phyloP scores from a whole-genome alignment of 2,888 invertebrate species.

The Prostheceraeus crozeri region DNA sequence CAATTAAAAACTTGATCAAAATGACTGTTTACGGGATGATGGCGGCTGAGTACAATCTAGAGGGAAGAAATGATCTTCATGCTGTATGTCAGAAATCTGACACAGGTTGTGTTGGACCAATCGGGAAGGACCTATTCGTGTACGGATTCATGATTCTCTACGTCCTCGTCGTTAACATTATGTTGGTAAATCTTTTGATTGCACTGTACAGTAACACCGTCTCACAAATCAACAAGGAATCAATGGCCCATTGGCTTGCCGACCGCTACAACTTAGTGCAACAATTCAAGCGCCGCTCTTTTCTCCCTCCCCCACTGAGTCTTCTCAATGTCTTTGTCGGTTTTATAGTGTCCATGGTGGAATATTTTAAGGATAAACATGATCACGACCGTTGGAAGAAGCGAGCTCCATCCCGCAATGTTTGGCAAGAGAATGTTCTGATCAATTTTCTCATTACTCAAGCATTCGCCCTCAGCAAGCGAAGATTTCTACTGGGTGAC shows the following conservation, averaged over 20 bases:
- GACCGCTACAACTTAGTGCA: slow-evolving; percentile 34
- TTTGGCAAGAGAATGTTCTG: not conserved
- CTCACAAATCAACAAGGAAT: slow-evolving; percentile 33
- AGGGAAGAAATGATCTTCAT: too few relatives aligned
- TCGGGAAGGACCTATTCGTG: slow-evolving; percentile 21
- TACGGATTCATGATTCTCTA: slow-evolving; percentile 28
- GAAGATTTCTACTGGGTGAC: too few relatives aligned
- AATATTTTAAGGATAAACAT: too few relatives aligned
- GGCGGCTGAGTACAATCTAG: slow-evolving; percentile 22
- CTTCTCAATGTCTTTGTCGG: too few relatives aligned
- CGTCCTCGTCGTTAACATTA: slow-evolving; percentile 23
- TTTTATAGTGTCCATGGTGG: too few relatives aligned
- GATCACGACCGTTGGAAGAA: too few relatives aligned
- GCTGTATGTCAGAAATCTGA: too few relatives aligned
- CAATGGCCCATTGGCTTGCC: slow-evolving; percentile 35
- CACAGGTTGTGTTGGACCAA: not conserved
- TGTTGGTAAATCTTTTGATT: slow-evolving; percentile 34
- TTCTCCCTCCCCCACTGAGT: slow-evolving; percentile 36
- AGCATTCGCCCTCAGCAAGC: not conserved
- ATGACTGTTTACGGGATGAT: slow-evolving; percentile 30
- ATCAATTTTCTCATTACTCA: not conserved
- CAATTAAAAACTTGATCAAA: slow-evolving; percentile 2
- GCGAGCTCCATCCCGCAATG: too few relatives aligned
- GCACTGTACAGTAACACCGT: slow-evolving; percentile 37
- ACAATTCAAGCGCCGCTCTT: slow-evolving; percentile 35